Evolutionary conservation across 1,140 invertebrate genomes (phyloP), one percentile per base, ranked within the genome.

Genomic region (Marisa cornuarietis): DNA sequence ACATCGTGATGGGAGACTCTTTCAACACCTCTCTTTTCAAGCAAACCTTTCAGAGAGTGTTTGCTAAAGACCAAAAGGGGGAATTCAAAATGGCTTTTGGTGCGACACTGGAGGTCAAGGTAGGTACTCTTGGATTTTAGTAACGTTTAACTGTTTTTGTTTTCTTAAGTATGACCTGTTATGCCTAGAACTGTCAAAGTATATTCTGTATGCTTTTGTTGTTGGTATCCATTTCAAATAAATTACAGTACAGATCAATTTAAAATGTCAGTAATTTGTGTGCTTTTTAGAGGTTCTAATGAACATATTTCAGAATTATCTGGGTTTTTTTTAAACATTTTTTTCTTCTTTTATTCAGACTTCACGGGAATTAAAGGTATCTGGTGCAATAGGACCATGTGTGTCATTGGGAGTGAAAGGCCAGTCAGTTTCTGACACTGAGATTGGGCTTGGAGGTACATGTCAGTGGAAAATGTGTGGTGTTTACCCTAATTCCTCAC

Each of bases 1-100:
- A 99, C 88, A 99, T 99, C 96, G 97, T 99, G 18, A 98, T 99
- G 96, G 98, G 97, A 24, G 99, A 99, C 91, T 99, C 98, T 0
- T 99, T 99, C 90, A 98, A 99, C 91, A 99, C 98, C 0, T 97
- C 97, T 0, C 92, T 99, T 0, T 99, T 99, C 91, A 99, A 99
- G 90, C 98, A 99, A 92, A 99, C 98, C 71, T 99, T 99, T 93
- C 97, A 99, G 91, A 93, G 98, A 82, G 97, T 99, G 0, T 99
- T 99, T 90, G 93, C 95, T 10, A 96, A 97, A 85, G 97, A 99
- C 92, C 92, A 94, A n/a, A 96, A 97, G 85, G 94, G 94, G 63
- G 95, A 99, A 86, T 94, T 99, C 71, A 98, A 98, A 91, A 99
- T 99, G 98, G 98, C 95, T 22, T 99, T 99, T 90, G 99, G 99